A percentile compares a stretch with the other conserved stretches of the same genome.
These are phyloP conservation scores for Campylomormyrus numenius DNA, from an alignment of 2,113 vertebrate species.

Conservation along the genomic window DNA sequence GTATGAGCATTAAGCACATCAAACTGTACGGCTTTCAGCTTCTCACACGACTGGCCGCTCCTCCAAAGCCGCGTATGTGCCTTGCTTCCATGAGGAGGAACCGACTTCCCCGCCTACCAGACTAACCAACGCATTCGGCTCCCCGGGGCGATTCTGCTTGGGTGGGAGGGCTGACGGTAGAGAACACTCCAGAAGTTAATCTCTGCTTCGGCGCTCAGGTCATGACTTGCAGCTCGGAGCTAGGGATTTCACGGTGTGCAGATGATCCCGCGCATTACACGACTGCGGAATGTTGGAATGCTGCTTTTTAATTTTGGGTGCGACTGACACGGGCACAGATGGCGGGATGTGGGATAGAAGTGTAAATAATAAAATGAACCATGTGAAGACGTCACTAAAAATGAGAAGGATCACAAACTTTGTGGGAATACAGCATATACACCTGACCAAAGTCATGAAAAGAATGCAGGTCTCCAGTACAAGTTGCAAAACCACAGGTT, in stretches of 20 bases:
- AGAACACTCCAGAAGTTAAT: neutral
- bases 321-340: neutral
- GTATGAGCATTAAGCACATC: neutral
- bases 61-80: neutral
- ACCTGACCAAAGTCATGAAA: neutral
- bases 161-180: neutral
- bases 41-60: neutral
- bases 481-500: neutral
- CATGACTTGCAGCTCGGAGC: neutral
- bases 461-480: neutral
- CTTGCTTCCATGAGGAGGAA: neutral
- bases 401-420: neutral
- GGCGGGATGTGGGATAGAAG: neutral
- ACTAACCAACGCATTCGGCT: neutral
- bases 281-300: slow-evolving; percentile 12
- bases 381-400: neutral
- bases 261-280: neutral
- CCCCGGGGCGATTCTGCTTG: neutral
- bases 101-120: neutral
- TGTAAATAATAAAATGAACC: neutral
- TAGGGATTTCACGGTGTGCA: neutral
- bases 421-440: neutral
- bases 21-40: neutral
- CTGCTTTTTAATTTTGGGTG: neutral
- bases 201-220: neutral